Percentiles rank a stretch among this genome's conserved stretches.
phyloP scores from a whole-genome alignment of 2,113 vertebrate genomes.

The Apeltes quadracus region DNA sequence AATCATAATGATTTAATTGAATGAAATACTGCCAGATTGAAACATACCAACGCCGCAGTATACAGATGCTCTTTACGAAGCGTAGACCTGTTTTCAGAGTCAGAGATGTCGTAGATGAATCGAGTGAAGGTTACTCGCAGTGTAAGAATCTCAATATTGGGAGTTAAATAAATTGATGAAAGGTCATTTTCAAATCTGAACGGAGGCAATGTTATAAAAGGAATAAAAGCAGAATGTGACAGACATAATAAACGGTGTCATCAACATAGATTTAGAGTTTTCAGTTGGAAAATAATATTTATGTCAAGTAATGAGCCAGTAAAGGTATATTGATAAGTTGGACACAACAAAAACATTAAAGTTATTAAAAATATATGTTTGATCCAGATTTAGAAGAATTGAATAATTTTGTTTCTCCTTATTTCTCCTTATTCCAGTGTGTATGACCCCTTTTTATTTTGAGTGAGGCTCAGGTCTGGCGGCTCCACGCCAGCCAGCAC shows the following conservation, averaged over 20 bases:
- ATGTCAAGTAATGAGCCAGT: too few species aligned
- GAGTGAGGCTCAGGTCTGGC: neutral
- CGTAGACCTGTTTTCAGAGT: neutral
- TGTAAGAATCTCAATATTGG: neutral
- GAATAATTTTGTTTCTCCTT: neutral
- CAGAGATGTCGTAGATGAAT: neutral
- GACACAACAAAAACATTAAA: neutral
- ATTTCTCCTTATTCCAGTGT: neutral
- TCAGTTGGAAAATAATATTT: neutral
- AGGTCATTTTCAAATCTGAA: neutral
- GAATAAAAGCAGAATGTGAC: neutral
- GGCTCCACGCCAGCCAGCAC: neutral
- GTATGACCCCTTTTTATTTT: neutral
- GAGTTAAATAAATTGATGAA: neutral
- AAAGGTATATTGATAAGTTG: neutral
- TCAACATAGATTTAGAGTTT: neutral
- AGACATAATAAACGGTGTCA: neutral
- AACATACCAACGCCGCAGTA: slow-evolving; percentile 9
- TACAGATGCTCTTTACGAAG: neutral
- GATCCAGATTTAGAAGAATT: neutral
- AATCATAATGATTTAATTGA: slow-evolving; percentile 77
- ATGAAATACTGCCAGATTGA: slow-evolving; percentile 53
- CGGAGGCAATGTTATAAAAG: too few species aligned
- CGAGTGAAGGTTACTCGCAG: neutral
- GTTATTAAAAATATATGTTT: neutral